A percentile compares a stretch with the other conserved stretches of the same genome.
These are phyloP conservation scores for Cercopithecus petaurista DNA, from an alignment of 2,797 vertebrate genomes.

Conservation along the genomic window DNA sequence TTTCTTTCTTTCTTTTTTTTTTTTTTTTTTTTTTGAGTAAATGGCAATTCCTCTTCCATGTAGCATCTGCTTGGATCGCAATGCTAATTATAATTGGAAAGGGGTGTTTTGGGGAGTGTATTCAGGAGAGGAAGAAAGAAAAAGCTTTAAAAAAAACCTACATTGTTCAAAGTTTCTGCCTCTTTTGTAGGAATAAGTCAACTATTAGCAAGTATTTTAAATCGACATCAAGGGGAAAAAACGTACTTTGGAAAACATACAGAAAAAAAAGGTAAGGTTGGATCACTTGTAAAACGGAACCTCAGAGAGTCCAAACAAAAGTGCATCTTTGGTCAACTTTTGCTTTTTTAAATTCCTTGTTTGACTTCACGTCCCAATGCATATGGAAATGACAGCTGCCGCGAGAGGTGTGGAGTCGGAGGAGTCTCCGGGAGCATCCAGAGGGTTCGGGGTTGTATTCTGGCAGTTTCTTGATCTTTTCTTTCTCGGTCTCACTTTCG, in stretches of 20 bases:
- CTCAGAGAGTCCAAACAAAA: constrained; percentile 55
- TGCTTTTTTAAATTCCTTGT: constrained; percentile 2
- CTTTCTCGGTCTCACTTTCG: constrained; percentile 91
- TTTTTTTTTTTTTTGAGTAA: not conserved
- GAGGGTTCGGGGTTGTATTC: constrained; percentile 97
- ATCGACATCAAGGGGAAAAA: constrained; percentile 19
- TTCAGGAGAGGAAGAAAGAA: not conserved
- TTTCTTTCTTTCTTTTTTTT: not conserved
- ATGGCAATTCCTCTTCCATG: not conserved
- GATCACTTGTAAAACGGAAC: constrained; percentile 73
- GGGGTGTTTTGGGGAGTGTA: not conserved
- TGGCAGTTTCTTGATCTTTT: constrained; percentile 94
- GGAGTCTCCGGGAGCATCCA: constrained; percentile 82
- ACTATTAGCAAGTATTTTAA: constrained; percentile 73
- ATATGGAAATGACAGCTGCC: constrained; percentile 71
- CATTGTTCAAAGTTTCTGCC: constrained; percentile 70
- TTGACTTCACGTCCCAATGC: constrained; percentile 65
- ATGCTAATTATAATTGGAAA: not conserved
- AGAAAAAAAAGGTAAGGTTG: constrained; percentile 62
- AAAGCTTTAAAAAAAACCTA: constrained; percentile 10
- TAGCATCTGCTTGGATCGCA: constrained; percentile 30
- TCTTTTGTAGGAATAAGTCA: constrained; percentile 63
- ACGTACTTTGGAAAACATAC: constrained; percentile 73
- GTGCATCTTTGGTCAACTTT: constrained; percentile 50
- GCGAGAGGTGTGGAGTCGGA: not conserved